Base-by-base conservation (phyloP, 2,888 invertebrate species). In the Habroteleia sp. region DNA sequence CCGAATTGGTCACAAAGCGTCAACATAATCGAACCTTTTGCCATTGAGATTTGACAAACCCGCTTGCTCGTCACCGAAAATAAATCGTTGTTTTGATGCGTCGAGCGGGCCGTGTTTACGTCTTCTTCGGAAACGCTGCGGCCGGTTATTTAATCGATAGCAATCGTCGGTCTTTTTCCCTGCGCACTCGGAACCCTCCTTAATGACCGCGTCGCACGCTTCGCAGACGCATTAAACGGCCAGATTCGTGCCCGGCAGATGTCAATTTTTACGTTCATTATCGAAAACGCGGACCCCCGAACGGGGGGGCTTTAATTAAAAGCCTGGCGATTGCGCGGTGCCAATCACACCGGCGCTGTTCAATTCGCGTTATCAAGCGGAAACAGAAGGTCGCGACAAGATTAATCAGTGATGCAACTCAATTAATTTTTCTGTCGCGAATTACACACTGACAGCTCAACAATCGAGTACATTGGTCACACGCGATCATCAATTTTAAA, bases 61-160 rank as follows among this genome's bases (percentile, higher is more conserved):
- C 3, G 1, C 10, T 16, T n/a, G 10, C n/a, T 10, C 14, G 17
- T 5, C 0, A 8, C 25, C n/a, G n/a, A 27, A 46, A 16, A 46
- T n/a, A 25, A 8, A 1, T 10, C 11, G 20, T 68, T 56, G 48
- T 68, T 58, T 58, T 58, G 68, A 50, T 58, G 50, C 52, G 31
- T 14, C 27, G 25, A 16, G 27, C 37, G 16, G 41, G n/a, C 14
- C 7, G 37, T 62, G 62, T 69, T 69, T 69, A 52, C 69, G 48
- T 58, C 35, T 27, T 44, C 23, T 27, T 44, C 23, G 52, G 17
- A 42, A 52, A 50, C 25, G 41, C 41, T 23, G 29, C 23, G 66
- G 27, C 68, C 41, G 79, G 82, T 83, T 86, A 86, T 87, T 86
- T 84, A 83, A 85, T 87, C 86, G 85, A 87, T 87, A 86, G 83